A percentile compares a stretch with the other conserved stretches of the same genome.
These are phyloP conservation scores for Goniozus legneri DNA, from an alignment of 1,140 invertebrate genomes.

Conservation along the genomic window DNA sequence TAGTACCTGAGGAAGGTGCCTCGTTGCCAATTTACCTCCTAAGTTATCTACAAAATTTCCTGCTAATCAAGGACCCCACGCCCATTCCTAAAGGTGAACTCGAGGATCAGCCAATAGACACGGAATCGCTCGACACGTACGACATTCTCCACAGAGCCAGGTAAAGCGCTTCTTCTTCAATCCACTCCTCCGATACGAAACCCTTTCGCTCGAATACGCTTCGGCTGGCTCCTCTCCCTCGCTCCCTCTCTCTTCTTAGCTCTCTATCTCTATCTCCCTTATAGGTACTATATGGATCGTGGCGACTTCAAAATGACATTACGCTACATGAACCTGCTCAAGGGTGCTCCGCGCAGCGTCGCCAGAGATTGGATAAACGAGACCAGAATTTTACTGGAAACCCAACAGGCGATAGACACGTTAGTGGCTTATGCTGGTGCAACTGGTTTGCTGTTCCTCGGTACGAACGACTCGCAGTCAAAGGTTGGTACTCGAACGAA, in stretches of 20 bases:
- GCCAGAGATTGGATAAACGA: conserved; percentile 86
- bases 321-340: conserved; percentile 85
- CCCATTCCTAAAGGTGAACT: conserved; percentile 68
- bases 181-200: not conserved
- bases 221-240: not conserved
- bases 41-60: conserved; percentile 80
- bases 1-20: conserved; percentile 80
- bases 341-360: conserved; percentile 78
- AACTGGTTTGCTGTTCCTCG: conserved; percentile 65
- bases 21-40: conserved; percentile 77
- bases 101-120: conserved; percentile 67
- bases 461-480: conserved; percentile 26
- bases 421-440: conserved; percentile 82
- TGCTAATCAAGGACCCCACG: conserved; percentile 64
- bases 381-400: conserved; percentile 78
- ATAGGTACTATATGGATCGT: conserved; percentile 80
- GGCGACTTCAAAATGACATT: conserved; percentile 81
- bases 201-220: too few species aligned
- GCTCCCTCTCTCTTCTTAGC: not conserved
- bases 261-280: conserved; percentile 9
- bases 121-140: conserved; percentile 74
- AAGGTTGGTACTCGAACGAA: conserved; percentile 41
- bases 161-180: conserved; percentile 48
- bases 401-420: conserved; percentile 83
- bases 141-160: conserved; percentile 83